Evolutionary conservation across 2,113 vertebrate genomes (phyloP), one percentile per base, ranked within the genome.

Genomic region (Pachyramphus minor): DNA sequence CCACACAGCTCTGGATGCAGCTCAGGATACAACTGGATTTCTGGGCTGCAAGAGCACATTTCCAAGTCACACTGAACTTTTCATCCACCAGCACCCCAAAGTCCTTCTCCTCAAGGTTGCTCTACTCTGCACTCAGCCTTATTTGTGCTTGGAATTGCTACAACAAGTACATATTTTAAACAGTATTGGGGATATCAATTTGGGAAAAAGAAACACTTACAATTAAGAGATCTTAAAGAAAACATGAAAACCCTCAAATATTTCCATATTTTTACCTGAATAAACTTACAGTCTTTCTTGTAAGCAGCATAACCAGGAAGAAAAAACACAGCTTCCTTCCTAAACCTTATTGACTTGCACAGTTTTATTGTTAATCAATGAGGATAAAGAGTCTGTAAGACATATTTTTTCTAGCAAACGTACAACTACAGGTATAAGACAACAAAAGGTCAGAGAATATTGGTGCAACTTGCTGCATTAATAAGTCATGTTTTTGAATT

Each of bases 281-380:
- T 53, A 90, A 78, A 81, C 16, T 72, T 76, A 28, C 7, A 64
- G 45, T 62, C 24, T 63, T 86, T 75, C 83, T 37, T 74, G 13
- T 28, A 77, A 92, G 60, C 11, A 77, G 19, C 24, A 91, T 18
- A 74, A 69, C 20, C 18, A 67, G 41, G 33, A 66, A 78, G 73
- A 52, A 85, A 85, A 63, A 50, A 41, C 55, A 77, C 12, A 80
- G 42, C 17, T 92, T 92, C 78, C 60, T 72, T 86, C 52, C 72
- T 55, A 79, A 76, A 81, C 56, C 59, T 84, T 90, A 69, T 18
- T 0, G 0, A 79, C 50, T 62, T 18, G 3, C 62, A 84, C 12
- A 59, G 67, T 74, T 96, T 85, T 87, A 89, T 62, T 87, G 66
- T 87, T 97, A 96, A 95, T 93, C 71, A 89, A 87, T 90, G 44